Conservation (phyloP, 1,140 invertebrate genomes). For the Brachionus sp. region DNA sequence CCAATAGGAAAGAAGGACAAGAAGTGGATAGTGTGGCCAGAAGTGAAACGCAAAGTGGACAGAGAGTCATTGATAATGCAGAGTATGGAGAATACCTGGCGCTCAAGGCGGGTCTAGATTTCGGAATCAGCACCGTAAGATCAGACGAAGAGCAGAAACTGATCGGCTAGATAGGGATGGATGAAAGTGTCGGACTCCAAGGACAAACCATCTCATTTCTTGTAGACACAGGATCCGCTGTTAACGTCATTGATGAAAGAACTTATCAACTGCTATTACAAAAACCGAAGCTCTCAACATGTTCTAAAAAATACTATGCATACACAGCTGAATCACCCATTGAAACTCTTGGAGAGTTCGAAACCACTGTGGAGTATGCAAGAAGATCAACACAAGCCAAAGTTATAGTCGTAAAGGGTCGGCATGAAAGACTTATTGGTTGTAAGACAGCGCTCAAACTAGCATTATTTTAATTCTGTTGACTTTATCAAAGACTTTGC, state of each 20-base stretch:
- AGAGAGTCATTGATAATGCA: background rate
- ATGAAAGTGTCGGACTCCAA: background rate
- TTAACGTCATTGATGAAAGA: background rate
- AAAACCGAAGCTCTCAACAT: background rate
- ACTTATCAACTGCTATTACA: background rate
- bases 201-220: background rate
- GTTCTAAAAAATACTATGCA: background rate
- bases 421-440: background rate
- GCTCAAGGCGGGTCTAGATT: background rate
- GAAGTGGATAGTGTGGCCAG: background rate
- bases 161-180: background rate
- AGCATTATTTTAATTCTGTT: no score
- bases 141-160: background rate
- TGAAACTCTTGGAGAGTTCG: background rate
- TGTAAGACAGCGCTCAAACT: background rate
- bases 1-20: background rate
- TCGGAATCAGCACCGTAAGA: background rate
- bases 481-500: no score
- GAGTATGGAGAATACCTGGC: background rate
- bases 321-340: background rate
- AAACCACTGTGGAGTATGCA: background rate
- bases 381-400: background rate
- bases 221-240: background rate
- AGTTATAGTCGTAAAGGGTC: background rate
- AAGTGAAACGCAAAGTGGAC: background rate